Conservation (phyloP, 2,888 invertebrate species). For the Drosophila paranaensis region DNA sequence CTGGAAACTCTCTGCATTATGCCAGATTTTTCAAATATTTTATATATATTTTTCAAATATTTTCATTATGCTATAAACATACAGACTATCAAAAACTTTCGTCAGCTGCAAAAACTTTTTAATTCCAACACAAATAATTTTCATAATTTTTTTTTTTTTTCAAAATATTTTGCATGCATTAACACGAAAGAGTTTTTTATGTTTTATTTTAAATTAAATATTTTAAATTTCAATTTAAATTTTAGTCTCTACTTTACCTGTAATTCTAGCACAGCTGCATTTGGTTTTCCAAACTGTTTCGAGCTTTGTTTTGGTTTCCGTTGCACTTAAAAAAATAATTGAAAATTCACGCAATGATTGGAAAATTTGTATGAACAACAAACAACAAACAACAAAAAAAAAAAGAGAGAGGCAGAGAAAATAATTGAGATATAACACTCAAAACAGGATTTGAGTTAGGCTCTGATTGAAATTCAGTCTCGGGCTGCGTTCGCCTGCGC, state of each 20-base stretch:
- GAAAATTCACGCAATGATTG: conserved; percentile 15
- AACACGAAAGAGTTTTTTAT: background rate
- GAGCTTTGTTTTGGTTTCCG: background rate
- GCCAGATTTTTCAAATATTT: background rate
- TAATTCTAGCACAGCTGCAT: background rate
- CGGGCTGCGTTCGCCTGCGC: background rate
- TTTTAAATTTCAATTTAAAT: background rate
- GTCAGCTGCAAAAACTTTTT: background rate
- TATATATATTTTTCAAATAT: background rate
- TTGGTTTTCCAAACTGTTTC: background rate
- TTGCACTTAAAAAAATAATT: conserved; percentile 20
- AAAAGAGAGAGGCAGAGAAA: conserved; percentile 16
- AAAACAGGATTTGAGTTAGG: conserved; percentile 16
- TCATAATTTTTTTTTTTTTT: background rate
- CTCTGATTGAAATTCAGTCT: conserved; percentile 22
- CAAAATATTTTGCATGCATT: background rate
- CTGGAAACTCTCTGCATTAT: background rate
- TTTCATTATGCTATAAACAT: background rate
- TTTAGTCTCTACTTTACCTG: conserved; percentile 2
- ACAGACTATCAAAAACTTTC: background rate
- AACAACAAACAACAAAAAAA: conserved; percentile 15
- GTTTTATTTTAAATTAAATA: background rate
- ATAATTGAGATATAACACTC: background rate
- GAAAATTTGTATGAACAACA: background rate
- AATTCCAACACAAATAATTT: background rate